Conservation (phyloP, 1,140 invertebrate species). For the Lepidurus arcticus region DNA sequence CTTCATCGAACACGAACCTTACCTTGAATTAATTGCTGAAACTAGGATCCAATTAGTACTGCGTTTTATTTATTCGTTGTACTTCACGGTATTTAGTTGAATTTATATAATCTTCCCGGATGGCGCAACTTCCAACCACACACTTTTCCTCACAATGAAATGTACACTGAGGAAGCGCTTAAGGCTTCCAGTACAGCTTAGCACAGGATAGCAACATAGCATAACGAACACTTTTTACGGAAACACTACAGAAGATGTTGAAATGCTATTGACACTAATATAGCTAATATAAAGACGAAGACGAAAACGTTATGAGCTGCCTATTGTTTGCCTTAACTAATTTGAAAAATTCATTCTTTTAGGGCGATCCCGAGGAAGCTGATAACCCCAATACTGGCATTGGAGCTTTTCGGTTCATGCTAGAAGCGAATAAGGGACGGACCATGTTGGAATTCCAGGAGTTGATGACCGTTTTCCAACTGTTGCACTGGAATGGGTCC, state of each 20-base stretch:
- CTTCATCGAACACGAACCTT: no score
- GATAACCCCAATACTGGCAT: slow-evolving; percentile 68
- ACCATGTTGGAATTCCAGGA: slow-evolving; percentile 96
- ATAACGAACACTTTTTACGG: no score
- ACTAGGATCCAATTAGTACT: no score
- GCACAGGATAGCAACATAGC: no score
- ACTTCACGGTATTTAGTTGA: no score
- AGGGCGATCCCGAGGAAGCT: slow-evolving; percentile 54
- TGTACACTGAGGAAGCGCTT: no score
- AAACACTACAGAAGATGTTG: background rate
- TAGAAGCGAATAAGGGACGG: slow-evolving; percentile 83
- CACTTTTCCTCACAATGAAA: no score
- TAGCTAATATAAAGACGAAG: background rate
- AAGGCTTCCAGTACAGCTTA: no score
- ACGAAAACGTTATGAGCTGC: background rate
- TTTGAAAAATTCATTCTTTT: background rate
- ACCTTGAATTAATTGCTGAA: no score
- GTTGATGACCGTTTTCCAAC: slow-evolving; percentile 92
- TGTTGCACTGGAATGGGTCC: slow-evolving; percentile 93
- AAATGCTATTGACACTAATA: background rate
- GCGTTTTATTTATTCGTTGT: no score
- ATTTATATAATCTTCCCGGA: no score
- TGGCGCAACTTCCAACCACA: no score
- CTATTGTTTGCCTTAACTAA: slow-evolving; percentile 17
- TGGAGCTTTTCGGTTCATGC: slow-evolving; percentile 89